These are phyloP conservation scores for Geotrypetes seraphini DNA, from an alignment of 2,797 vertebrate species.

Conservation along the genomic window DNA sequence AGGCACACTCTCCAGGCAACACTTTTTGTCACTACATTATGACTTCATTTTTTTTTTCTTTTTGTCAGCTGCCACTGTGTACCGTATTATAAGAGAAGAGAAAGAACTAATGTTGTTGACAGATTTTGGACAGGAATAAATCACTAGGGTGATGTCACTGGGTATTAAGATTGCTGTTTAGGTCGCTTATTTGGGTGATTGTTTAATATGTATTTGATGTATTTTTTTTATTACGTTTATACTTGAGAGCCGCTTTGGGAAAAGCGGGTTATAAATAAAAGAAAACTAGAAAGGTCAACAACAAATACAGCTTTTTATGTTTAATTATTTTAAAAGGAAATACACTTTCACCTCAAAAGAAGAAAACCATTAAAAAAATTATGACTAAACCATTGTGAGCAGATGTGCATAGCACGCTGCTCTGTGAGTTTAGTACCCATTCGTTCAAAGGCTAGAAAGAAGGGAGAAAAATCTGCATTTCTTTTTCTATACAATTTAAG, in stretches of 20 bases:
- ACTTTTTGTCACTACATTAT: constrained; percentile 32
- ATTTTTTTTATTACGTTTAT: no score
- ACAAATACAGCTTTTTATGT: neutral
- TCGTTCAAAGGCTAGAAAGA: neutral
- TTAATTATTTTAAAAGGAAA: constrained; percentile 9
- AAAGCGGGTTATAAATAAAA: no score
- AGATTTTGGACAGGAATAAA: constrained; percentile 7
- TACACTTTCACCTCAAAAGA: neutral
- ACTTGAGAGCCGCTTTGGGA: no score
- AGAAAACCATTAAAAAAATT: no score
- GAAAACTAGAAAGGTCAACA: constrained; percentile 12
- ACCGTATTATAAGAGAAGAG: constrained; percentile 11
- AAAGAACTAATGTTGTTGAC: constrained; percentile 17
- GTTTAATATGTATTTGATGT: no score
- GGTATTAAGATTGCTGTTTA: no score
- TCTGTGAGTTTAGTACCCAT: no score
- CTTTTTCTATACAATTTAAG: constrained; percentile 4
- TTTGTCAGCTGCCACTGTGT: constrained; percentile 37
- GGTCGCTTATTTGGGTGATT: no score
- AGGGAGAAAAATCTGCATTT: neutral
- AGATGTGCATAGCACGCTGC: no score
- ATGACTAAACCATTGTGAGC: no score
- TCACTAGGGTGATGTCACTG: no score
- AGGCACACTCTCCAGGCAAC: constrained; percentile 40
- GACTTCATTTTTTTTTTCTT: constrained; percentile 30